Evolutionary conservation across 2,888 invertebrate genomes (phyloP), one percentile per base, ranked within the genome.

Genomic region (Petrolisthes manimaculis): DNA sequence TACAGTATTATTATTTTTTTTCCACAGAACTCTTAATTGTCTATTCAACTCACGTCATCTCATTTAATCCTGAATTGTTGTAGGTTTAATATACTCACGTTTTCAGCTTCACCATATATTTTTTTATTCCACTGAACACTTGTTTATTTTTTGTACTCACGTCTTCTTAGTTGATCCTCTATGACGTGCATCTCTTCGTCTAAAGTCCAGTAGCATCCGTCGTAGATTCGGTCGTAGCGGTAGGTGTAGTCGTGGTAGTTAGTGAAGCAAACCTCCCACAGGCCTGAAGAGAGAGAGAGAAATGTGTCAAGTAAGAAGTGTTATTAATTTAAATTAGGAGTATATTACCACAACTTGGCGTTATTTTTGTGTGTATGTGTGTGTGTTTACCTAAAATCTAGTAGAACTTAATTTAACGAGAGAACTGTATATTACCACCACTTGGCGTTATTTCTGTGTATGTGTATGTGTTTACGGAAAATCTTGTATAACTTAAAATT

Each of bases 141-240:
- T 37, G 37, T 37, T 37, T 37, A 37, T 37, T 37, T 37, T n/a
- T n/a, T n/a, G n/a, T 86, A 93, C 94, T 94, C 93, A 95, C 95
- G 96, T 84, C 98, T 98, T 92, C 97, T 93, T 4, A 99, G 94
- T 92, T 97, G 96, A 92, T 97, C 96, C 92, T 97, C 96, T 91
- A 99, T 97, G 89, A 98, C 98, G 92, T 98, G 97, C 93, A 97
- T 98, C 93, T 99, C 98, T 93, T 98, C 98, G 93, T 98, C 97
- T 92, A 98, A 98, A 89, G 99, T 96, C 98, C 98, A 99, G 97
- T 97, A 97, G 92, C 99, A 99, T 0, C 97, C 97, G 21, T 94
- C 95, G 92, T 97, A 97, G 84, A 94, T 94, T 5, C 95, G 95
- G 92, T 98, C 97, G 93, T 98, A 98, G 89, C 93, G 93, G 92